Evolutionary conservation across 2,797 vertebrate genomes (phyloP), one percentile per base, ranked within the genome.

Genomic region (Vultur gryphus): DNA sequence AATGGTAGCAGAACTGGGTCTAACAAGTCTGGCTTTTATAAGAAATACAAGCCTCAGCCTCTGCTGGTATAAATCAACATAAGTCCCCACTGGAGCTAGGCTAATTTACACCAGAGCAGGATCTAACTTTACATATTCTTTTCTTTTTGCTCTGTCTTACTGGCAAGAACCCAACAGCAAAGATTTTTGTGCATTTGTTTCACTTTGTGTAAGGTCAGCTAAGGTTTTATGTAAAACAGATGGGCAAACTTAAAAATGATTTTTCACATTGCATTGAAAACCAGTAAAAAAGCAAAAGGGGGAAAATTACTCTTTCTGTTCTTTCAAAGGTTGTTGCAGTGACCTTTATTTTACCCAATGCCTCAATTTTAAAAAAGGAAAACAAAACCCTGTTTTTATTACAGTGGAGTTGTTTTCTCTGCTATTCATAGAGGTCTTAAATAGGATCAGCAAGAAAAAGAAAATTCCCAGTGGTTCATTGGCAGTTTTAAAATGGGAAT

Each of bases 221-320:
- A 92, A 96, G 94, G 89, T 67, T 95, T 96, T 97, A 96, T 95
- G 83, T 90, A 97, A 96, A 97, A 96, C 96, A 91, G 35, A 73
- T 89, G 84, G 67, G 82, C 91, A 96, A 94, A 94, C 70, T 87
- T 97, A 97, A 97, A 97, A 95, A 97, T 94, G 84, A 91, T 96
- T 94, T 94, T 97, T 97, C 90, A 67, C 78, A 80, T 88, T 85
- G 92, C 71, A 92, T 23, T 65, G 78, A 95, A 95, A 84, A 92
- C 73, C 69, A 87, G 89, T 87, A 82, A 94, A 90, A 96, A 87
- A 78, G 35, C 21, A 96, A 94, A 91, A 69, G 21, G n/a, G 72
- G 88, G 7, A 25, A 58, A 70, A 66, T 80, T 41, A 26, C 19
- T 69, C 37, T 87, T 85, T 93, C 89, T 87, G 28, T 83, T 91